Conservation (phyloP, 2,113 vertebrate species). For the Crocuta crocuta region DNA sequence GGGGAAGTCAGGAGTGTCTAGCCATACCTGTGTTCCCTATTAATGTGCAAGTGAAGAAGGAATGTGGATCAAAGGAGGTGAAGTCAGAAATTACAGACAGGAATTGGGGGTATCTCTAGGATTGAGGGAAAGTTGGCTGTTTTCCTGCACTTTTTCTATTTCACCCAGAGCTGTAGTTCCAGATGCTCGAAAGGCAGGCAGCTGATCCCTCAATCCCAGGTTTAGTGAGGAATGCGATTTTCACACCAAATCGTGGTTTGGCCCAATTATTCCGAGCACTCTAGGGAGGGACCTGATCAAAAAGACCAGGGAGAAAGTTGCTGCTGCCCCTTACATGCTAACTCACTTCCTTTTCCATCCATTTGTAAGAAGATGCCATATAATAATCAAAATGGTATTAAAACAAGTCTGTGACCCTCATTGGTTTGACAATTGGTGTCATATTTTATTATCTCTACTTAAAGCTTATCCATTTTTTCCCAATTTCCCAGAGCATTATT, state of each 20-base stretch:
- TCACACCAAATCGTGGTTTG: background rate
- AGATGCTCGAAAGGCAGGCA: constrained; percentile 21
- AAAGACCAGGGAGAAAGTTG: background rate
- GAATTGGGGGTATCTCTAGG: background rate
- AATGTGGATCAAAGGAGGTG: background rate
- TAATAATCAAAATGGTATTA: background rate
- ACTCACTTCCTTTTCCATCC: background rate
- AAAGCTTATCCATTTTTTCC: background rate
- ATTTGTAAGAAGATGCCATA: background rate
- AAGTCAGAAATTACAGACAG: background rate
- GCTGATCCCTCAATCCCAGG: background rate
- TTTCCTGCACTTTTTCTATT: background rate
- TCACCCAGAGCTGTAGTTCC: background rate
- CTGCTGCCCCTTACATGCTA: background rate
- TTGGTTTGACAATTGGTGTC: background rate
- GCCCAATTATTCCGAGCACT: background rate
- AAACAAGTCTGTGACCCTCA: background rate
- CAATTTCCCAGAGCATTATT: background rate
- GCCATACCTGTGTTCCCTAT: background rate
- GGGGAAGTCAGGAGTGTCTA: background rate
- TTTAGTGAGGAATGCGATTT: background rate
- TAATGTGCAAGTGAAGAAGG: background rate
- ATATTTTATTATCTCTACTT: background rate
- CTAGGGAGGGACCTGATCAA: background rate
- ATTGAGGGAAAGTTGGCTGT: background rate